Evolutionary conservation across 1,140 invertebrate genomes (phyloP).

Genomic region (Lepidurus arcticus): DNA sequence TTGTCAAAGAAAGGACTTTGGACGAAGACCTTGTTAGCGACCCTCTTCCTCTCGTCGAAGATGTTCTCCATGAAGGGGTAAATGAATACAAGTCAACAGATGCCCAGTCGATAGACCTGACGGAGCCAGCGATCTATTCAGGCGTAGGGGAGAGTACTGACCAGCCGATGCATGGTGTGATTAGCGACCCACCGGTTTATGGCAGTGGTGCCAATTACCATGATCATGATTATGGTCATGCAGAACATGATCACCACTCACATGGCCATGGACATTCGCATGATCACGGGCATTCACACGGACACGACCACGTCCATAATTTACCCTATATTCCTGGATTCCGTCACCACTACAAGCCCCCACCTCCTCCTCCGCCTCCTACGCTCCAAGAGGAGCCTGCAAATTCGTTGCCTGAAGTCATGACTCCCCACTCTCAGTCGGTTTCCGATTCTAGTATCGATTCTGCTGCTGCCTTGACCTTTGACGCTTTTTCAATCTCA

Average conservation of each 20-base stretch:
- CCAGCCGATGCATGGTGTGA: too few species aligned
- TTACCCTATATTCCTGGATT: slow-evolving; percentile 32
- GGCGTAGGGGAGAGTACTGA: too few species aligned
- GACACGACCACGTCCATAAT: slow-evolving; percentile 14
- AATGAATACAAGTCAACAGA: background rate
- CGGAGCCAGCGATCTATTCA: background rate
- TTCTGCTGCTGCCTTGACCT: background rate
- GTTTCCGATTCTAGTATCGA: background rate
- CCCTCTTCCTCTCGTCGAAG: background rate
- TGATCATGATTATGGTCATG: slow-evolving; percentile 13
- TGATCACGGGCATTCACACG: slow-evolving; percentile 29
- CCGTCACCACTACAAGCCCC: slow-evolving; percentile 30
- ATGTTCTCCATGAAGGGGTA: background rate
- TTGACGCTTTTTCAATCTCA: background rate
- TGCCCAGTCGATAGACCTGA: background rate
- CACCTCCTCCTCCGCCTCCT: background rate
- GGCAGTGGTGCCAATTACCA: slow-evolving; percentile 15
- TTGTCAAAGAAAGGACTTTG: background rate
- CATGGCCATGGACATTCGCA: slow-evolving; percentile 30
- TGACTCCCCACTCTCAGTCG: background rate
- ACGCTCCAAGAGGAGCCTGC: background rate
- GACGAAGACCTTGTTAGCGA: slow-evolving; percentile 4
- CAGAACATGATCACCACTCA: slow-evolving; percentile 17
- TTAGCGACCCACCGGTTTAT: background rate
- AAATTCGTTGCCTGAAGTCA: background rate